Evolutionary conservation across 2,888 invertebrate species (phyloP).

Genomic region (Drosophila bunnanda): DNA sequence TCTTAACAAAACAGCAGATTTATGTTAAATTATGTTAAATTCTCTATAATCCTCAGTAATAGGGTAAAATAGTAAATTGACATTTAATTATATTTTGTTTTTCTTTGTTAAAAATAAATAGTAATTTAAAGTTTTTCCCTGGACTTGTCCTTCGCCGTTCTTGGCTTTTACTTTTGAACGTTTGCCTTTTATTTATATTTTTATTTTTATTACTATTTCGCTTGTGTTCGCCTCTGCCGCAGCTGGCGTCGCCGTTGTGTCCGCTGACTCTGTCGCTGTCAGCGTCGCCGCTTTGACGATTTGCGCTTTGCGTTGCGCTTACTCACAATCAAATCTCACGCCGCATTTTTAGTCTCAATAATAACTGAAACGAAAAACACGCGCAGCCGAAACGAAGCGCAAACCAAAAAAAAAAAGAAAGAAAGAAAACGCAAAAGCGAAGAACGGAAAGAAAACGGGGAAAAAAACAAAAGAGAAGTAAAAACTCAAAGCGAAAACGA

Average conservation of each 20-base stretch:
- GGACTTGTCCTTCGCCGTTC: no score
- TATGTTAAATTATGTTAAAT: no score
- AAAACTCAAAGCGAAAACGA: slow-evolving; percentile 32
- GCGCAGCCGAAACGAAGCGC: slow-evolving; percentile 74
- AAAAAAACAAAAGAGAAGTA: slow-evolving; percentile 18
- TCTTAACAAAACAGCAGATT: not conserved
- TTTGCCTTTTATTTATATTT: slow-evolving; percentile 22
- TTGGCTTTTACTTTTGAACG: slow-evolving; percentile 18
- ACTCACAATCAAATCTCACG: slow-evolving; percentile 82
- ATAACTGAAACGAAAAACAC: slow-evolving; percentile 80
- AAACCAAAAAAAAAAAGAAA: slow-evolving; percentile 30
- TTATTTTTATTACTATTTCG: slow-evolving; percentile 22
- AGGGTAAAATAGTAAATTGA: no score
- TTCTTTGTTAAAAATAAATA: not conserved
- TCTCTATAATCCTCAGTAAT: no score
- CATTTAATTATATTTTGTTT: not conserved
- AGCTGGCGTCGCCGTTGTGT: slow-evolving; percentile 10
- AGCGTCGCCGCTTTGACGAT: slow-evolving; percentile 35
- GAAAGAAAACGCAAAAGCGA: slow-evolving; percentile 33
- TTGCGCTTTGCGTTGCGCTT: slow-evolving; percentile 75
- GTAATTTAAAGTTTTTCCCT: no score
- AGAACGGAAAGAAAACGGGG: slow-evolving; percentile 51
- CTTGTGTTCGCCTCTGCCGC: slow-evolving; percentile 15
- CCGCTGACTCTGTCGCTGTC: slow-evolving; percentile 30
- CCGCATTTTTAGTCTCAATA: slow-evolving; percentile 83